phyloP scores from a whole-genome alignment of 1,140 invertebrate species.

The Zaprionus ghesquierei region DNA sequence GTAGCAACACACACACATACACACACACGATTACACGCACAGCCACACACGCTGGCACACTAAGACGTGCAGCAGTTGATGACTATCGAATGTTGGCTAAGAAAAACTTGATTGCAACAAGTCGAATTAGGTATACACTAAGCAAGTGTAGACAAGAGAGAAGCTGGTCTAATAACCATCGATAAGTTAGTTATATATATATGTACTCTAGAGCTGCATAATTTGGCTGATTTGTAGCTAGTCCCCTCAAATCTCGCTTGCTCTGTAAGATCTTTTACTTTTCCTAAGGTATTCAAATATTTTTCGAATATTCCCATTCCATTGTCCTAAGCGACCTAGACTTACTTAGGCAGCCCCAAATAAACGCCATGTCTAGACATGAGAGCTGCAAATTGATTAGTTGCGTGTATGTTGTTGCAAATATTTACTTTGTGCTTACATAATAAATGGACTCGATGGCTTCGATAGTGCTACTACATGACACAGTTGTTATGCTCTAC shows the following conservation, averaged over 20 bases:
- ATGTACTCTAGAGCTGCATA: not conserved
- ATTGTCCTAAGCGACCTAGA: not conserved
- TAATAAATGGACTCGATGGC: constrained; percentile 24
- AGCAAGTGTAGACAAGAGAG: not conserved
- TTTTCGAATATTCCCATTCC: not conserved
- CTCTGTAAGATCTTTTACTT: not conserved
- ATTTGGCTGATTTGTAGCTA: not conserved
- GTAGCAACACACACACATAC: constrained; percentile 38
- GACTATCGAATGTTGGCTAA: constrained; percentile 38
- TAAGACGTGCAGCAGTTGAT: constrained; percentile 24
- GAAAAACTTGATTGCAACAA: not conserved
- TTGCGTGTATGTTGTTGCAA: constrained; percentile 15
- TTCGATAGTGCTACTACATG: constrained; percentile 25
- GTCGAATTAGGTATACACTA: not conserved
- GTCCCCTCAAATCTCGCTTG: not conserved
- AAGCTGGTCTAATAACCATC: not conserved
- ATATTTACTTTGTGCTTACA: constrained; percentile 25
- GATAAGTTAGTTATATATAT: not conserved
- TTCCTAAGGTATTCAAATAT: not conserved
- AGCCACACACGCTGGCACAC: not conserved
- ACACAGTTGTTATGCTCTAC: constrained; percentile 38
- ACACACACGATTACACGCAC: not conserved
- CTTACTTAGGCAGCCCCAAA: not conserved
- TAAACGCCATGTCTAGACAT: constrained; percentile 4
- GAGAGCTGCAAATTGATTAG: constrained; percentile 18